Percentiles rank a stretch among this genome's conserved stretches.
phyloP scores from a whole-genome alignment of 2,797 vertebrate species.

The Varecia variegata region DNA sequence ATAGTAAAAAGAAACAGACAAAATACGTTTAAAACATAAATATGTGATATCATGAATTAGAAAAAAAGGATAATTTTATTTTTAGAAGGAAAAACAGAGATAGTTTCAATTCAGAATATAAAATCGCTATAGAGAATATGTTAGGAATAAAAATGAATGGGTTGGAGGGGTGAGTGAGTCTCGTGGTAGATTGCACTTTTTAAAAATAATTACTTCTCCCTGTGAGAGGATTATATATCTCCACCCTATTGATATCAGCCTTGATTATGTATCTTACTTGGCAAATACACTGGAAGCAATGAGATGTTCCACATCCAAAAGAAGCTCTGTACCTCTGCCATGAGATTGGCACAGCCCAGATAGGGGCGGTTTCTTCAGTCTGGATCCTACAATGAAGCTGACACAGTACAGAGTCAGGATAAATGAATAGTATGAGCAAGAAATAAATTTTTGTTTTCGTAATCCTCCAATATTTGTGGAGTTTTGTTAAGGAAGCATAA shows the following conservation, averaged over 20 bases:
- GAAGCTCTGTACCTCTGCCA: neutral
- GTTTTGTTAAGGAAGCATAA: neutral
- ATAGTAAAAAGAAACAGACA: neutral
- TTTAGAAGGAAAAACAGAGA: neutral
- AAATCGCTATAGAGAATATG: neutral
- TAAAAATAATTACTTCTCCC: neutral
- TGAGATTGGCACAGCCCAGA: neutral
- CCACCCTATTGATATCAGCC: neutral
- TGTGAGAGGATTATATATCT: neutral
- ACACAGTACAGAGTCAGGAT: neutral
- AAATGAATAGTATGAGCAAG: neutral
- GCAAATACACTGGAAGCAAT: neutral
- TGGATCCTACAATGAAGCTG: neutral
- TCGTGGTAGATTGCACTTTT: neutral
- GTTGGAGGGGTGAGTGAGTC: fast-evolving
- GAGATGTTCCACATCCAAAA: neutral
- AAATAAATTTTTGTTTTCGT: neutral
- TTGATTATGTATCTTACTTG: neutral
- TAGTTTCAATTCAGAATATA: neutral
- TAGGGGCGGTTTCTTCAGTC: neutral
- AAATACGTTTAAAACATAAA: neutral
- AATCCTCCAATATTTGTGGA: neutral
- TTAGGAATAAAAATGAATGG: neutral
- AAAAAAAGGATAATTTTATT: neutral
- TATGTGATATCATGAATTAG: neutral